phyloP scores from a whole-genome alignment of 2,113 vertebrate genomes.

The Oreocharis arfaki region DNA sequence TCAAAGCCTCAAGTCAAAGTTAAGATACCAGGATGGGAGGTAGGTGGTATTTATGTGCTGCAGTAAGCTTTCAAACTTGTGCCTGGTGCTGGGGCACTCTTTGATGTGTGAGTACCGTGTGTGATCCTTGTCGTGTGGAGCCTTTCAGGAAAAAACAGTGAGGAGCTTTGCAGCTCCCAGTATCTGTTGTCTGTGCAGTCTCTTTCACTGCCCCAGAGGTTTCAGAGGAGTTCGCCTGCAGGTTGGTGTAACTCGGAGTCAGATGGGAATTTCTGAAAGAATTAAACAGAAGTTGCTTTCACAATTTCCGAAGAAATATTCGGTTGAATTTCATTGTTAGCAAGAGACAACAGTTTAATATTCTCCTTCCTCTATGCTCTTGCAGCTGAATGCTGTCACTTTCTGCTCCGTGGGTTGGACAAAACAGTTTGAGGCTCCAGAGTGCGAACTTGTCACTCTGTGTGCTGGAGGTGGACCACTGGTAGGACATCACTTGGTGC shows the following conservation, averaged over 20 bases:
- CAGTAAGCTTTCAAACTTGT: background rate
- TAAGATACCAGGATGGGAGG: background rate
- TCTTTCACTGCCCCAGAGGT: background rate
- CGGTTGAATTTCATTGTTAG: background rate
- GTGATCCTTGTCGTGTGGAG: background rate
- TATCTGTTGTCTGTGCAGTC: background rate
- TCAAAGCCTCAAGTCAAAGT: background rate
- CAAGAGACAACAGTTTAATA: background rate
- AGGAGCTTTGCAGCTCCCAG: background rate
- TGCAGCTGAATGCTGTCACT: background rate
- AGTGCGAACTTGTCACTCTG: accelerated
- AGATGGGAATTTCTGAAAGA: background rate
- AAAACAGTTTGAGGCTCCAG: background rate
- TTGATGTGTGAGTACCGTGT: background rate
- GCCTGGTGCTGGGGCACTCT: background rate
- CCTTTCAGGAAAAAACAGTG: background rate
- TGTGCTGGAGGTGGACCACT: background rate
- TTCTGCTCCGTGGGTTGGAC: background rate
- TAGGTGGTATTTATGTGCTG: background rate
- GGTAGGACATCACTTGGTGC: background rate
- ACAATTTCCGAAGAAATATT: background rate
- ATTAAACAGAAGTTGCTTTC: background rate
- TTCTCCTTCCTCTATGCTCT: background rate
- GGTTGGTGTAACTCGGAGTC: background rate
- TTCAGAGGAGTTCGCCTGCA: background rate